Conservation (phyloP, 2,113 vertebrate species). For the Plecturocebus donacophilus region DNA sequence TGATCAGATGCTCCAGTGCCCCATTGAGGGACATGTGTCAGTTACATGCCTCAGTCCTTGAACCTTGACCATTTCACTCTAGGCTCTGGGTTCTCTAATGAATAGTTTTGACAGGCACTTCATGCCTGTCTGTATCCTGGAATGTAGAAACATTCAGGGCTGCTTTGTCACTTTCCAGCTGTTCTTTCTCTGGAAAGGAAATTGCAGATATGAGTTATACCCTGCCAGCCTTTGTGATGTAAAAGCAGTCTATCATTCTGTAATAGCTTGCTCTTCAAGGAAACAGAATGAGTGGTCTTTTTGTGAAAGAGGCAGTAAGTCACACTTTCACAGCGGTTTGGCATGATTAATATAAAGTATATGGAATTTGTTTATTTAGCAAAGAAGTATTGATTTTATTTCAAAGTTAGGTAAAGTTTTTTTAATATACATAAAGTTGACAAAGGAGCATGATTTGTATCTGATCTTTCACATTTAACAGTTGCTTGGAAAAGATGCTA, state of each 20-base stretch:
- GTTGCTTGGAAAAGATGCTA: slow-evolving; percentile 76
- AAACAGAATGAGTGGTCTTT: not conserved
- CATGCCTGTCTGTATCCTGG: not conserved
- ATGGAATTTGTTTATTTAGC: not conserved
- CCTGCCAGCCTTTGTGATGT: not conserved
- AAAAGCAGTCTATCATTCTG: not conserved
- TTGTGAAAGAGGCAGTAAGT: not conserved
- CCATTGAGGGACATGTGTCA: not conserved
- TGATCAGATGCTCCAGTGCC: not conserved
- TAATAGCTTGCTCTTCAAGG: not conserved
- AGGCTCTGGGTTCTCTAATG: not conserved
- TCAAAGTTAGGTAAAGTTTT: slow-evolving; percentile 25
- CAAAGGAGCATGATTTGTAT: slow-evolving; percentile 79
- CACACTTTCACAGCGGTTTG: not conserved
- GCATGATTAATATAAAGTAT: not conserved
- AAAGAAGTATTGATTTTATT: slow-evolving; percentile 47
- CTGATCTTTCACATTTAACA: slow-evolving; percentile 76
- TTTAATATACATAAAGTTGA: slow-evolving; percentile 17
- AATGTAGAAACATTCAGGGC: not conserved
- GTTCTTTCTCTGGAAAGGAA: not conserved
- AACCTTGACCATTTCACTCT: not conserved
- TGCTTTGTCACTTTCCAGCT: slow-evolving; percentile 21
- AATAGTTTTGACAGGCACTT: not conserved
- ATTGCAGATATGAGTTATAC: not conserved
- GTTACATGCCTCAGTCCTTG: not conserved